Percentiles rank a stretch among this genome's conserved stretches.
phyloP scores from a whole-genome alignment of 2,888 invertebrate species.

The Dione vanillae region DNA sequence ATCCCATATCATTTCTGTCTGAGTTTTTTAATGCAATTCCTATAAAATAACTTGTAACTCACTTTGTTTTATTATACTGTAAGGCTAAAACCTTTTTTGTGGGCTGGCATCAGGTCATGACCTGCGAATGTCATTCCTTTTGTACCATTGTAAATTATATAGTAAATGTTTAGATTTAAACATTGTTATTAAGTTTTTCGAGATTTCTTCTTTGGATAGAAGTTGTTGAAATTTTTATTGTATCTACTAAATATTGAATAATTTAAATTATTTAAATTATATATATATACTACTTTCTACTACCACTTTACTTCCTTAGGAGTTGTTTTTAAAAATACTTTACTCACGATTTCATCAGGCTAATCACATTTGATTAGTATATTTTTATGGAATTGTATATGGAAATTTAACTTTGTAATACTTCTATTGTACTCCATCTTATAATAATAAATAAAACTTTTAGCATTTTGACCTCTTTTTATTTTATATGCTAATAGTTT shows the following conservation, averaged over 20 bases:
- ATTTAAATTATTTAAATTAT: no score
- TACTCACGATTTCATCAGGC: no score
- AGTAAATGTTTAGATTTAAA: conserved; percentile 4
- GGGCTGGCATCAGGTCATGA: conserved; percentile 48
- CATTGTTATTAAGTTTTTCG: neutral
- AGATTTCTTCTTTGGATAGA: conserved; percentile 1
- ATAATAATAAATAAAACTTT: no score
- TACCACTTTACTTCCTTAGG: no score
- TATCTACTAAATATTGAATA: no score
- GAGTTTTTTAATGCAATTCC: conserved; percentile 40
- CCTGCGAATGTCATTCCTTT: conserved; percentile 52
- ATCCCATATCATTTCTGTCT: conserved; percentile 61
- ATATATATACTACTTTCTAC: no score
- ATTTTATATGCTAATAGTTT: neutral
- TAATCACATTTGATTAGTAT: no score
- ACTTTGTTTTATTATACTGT: conserved; percentile 47
- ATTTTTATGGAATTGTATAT: no score
- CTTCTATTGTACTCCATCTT: no score
- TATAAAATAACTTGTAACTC: conserved; percentile 38
- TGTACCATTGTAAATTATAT: conserved; percentile 32
- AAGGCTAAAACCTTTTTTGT: conserved; percentile 45
- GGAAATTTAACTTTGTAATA: no score
- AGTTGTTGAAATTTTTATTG: neutral
- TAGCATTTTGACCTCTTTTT: no score
- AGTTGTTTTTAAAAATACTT: no score